These are phyloP conservation scores for Ectobius pallidus DNA, from an alignment of 2,888 invertebrate genomes.

Conservation along the genomic window DNA sequence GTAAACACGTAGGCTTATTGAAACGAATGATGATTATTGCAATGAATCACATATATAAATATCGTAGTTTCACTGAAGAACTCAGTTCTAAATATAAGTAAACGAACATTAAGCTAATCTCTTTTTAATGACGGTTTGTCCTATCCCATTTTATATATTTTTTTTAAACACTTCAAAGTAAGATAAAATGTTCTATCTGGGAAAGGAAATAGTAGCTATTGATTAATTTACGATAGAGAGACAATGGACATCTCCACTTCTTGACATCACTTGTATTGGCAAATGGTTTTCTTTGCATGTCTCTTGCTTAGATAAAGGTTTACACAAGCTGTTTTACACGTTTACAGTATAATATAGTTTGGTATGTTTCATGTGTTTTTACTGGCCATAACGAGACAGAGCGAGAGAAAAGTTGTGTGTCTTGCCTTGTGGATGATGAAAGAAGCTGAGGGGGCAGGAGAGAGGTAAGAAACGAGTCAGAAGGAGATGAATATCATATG, in stretches of 20 bases:
- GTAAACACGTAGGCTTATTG: too few relatives aligned
- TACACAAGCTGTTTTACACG: background rate
- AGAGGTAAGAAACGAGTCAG: background rate
- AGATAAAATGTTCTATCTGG: background rate
- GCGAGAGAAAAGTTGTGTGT: background rate
- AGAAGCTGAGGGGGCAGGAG: too few relatives aligned
- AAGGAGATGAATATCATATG: constrained; percentile 19
- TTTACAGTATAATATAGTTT: background rate
- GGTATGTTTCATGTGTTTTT: background rate
- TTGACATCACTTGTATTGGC: background rate
- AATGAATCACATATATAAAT: too few relatives aligned
- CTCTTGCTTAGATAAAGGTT: background rate
- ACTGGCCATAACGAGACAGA: background rate
- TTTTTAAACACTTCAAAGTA: background rate
- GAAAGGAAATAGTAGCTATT: background rate
- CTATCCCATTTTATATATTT: background rate
- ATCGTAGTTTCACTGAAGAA: too few relatives aligned
- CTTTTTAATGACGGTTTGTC: too few relatives aligned
- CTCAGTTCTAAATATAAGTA: too few relatives aligned
- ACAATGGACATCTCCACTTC: background rate
- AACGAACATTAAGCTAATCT: too few relatives aligned
- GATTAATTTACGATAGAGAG: background rate
- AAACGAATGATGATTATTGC: too few relatives aligned
- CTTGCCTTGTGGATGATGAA: too few relatives aligned
- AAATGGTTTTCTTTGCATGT: background rate